phyloP scores from a whole-genome alignment of 2,113 vertebrate genomes.

The Chaenogobius annularis region DNA sequence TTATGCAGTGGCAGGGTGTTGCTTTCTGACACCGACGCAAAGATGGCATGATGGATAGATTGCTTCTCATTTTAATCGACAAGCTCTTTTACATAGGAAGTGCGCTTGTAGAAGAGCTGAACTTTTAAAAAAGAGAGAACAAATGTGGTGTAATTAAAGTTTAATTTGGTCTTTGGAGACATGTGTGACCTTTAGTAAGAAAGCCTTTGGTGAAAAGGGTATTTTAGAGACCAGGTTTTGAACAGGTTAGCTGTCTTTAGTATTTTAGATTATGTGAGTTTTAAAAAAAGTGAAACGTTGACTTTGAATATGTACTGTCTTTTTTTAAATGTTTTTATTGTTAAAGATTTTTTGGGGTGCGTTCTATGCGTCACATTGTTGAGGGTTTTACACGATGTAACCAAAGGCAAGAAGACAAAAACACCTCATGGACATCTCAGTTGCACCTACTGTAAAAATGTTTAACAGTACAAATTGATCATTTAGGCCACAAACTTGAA shows the following conservation, averaged over 20 bases:
- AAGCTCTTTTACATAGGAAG: slow-evolving; percentile 24
- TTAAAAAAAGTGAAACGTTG: neutral
- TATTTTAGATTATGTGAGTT: neutral
- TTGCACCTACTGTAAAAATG: too few species aligned
- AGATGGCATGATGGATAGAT: slow-evolving; percentile 52
- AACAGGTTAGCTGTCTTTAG: neutral
- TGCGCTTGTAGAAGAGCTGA: slow-evolving; percentile 1
- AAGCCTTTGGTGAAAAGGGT: neutral
- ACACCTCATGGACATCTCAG: too few species aligned
- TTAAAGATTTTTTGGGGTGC: too few species aligned
- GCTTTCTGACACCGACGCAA: slow-evolving; percentile 52
- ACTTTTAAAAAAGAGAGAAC: slow-evolving; percentile 5
- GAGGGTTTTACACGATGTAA: too few species aligned
- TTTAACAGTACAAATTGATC: too few species aligned
- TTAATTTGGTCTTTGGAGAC: neutral
- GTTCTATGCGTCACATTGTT: too few species aligned
- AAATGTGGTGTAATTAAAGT: slow-evolving; percentile 12
- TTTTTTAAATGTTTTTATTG: neutral
- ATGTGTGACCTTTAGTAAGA: neutral
- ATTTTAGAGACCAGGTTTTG: neutral
- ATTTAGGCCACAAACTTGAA: too few species aligned
- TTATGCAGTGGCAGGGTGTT: slow-evolving; percentile 59
- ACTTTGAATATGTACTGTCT: neutral
- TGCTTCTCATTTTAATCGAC: slow-evolving; percentile 22
- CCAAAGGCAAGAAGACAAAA: too few species aligned